Conservation (phyloP, 1,140 invertebrate species). For the Brachionus rubens region DNA sequence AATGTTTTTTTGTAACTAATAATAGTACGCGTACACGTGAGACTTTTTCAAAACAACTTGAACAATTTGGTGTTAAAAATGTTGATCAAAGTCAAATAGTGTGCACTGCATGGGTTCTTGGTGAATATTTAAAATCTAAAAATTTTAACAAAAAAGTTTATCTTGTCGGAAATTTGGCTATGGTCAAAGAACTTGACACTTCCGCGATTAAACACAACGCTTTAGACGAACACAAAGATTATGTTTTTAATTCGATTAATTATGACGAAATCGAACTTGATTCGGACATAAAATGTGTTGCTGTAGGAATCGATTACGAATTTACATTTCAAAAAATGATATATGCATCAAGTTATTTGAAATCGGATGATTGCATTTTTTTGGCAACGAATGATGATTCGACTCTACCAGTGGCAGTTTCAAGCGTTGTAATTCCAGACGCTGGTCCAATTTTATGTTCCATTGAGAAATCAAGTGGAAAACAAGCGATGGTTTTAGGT, state of each 20-base stretch:
- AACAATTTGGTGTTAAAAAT: slow-evolving; percentile 68
- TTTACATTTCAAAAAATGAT: slow-evolving; percentile 84
- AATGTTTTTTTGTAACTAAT: slow-evolving; percentile 85
- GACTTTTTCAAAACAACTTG: slow-evolving; percentile 74
- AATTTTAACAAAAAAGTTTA: slow-evolving; percentile 79
- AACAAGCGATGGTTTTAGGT: slow-evolving; percentile 77
- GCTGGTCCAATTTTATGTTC: slow-evolving; percentile 79
- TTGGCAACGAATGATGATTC: slow-evolving; percentile 89
- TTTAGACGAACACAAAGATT: slow-evolving; percentile 68
- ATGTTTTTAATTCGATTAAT: background rate
- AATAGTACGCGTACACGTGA: slow-evolving; percentile 82
- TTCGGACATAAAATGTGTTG: slow-evolving; percentile 64
- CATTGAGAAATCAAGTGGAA: slow-evolving; percentile 74
- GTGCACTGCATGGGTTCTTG: slow-evolving; percentile 77
- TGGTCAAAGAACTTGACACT: slow-evolving; percentile 73
- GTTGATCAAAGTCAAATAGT: slow-evolving; percentile 71
- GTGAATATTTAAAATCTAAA: slow-evolving; percentile 71
- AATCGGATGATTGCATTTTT: slow-evolving; percentile 71
- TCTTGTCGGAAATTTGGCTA: slow-evolving; percentile 74
- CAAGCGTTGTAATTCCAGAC: slow-evolving; percentile 64
- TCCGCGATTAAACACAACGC: slow-evolving; percentile 72
- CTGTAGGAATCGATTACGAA: slow-evolving; percentile 87
- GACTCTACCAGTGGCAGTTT: slow-evolving; percentile 64
- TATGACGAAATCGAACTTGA: slow-evolving; percentile 14
- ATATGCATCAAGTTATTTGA: slow-evolving; percentile 80